Conservation (phyloP, 2,888 invertebrate genomes). For the Caenorhabditis becei region DNA sequence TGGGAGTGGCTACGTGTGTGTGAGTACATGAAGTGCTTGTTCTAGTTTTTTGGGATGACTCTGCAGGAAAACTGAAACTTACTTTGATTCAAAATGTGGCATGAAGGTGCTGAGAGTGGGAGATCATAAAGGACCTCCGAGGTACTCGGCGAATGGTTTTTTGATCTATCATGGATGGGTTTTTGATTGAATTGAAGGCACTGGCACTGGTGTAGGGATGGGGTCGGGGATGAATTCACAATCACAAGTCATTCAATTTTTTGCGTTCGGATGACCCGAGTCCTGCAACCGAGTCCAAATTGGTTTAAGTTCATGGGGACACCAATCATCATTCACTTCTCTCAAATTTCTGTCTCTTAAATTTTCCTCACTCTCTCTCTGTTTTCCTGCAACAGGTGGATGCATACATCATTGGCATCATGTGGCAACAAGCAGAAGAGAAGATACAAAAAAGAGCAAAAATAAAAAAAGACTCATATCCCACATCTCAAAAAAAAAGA, state of each 20-base stretch:
- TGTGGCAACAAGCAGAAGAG: constrained; percentile 41
- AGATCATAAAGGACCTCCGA: constrained; percentile 30
- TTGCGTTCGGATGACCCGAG: constrained; percentile 58
- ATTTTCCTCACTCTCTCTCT: constrained; percentile 9
- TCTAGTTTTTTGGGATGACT: background rate
- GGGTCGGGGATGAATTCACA: constrained; percentile 41
- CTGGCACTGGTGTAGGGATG: constrained; percentile 35
- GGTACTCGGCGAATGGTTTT: constrained; percentile 15
- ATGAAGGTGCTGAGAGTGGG: constrained; percentile 36
- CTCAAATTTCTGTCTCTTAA: background rate
- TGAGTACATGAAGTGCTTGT: background rate
- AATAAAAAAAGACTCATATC: background rate
- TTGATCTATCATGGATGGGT: constrained; percentile 29
- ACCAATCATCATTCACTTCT: background rate
- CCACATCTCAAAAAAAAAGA: constrained; percentile 9
- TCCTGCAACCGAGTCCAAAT: constrained; percentile 56
- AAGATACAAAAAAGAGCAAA: constrained; percentile 4
- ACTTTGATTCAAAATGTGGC: constrained; percentile 52
- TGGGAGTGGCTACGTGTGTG: background rate
- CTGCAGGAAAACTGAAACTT: constrained; percentile 30
- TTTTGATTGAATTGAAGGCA: constrained; percentile 23
- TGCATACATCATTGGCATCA: constrained; percentile 23
- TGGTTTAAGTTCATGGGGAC: constrained; percentile 19
- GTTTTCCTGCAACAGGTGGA: constrained; percentile 32
- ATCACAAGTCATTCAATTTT: constrained; percentile 60